Percentiles rank a stretch among this genome's conserved stretches.
phyloP scores from a whole-genome alignment of 2,797 vertebrate species.

The Alosa sapidissima region DNA sequence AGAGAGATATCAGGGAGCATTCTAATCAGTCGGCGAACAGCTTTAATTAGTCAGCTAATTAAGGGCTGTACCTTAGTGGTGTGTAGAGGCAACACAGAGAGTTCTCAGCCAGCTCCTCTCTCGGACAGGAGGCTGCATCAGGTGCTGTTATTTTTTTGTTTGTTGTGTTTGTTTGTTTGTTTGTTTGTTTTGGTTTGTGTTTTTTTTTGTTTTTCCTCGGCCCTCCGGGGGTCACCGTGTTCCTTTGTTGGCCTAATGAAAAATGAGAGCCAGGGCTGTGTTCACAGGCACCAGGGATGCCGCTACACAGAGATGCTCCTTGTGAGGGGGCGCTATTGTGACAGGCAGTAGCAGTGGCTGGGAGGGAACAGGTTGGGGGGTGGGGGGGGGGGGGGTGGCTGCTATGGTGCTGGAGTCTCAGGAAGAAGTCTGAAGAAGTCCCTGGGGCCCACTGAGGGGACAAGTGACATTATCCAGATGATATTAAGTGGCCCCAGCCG shows the following conservation, averaged over 20 bases:
- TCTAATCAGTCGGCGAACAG: constrained; percentile 17
- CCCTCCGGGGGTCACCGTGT: constrained; percentile 55
- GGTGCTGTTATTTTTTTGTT: neutral
- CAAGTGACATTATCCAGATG: constrained; percentile 76
- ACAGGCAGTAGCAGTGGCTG: neutral
- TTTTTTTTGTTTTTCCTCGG: constrained; percentile 11
- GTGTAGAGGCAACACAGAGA: neutral
- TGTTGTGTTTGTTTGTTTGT: neutral
- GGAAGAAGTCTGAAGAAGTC: constrained; percentile 30
- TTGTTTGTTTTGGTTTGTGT: neutral
- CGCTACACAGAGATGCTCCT: constrained; percentile 61
- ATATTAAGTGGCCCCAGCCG: constrained; percentile 65
- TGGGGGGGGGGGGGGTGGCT: constrained; percentile 25
- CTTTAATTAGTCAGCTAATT: constrained; percentile 52
- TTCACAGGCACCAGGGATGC: constrained; percentile 68
- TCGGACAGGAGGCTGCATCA: neutral
- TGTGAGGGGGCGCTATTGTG: constrained; percentile 73
- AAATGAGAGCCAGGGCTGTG: constrained; percentile 69
- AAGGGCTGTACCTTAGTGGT: constrained; percentile 49
- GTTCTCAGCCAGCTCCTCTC: neutral
- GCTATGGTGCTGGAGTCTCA: neutral
- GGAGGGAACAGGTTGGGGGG: constrained; percentile 28
- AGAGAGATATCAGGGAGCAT: constrained; percentile 14
- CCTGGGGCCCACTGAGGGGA: constrained; percentile 65
- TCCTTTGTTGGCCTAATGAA: constrained; percentile 65